Base-by-base conservation (phyloP, 2,888 invertebrate species). In the Cordilura impudica region DNA sequence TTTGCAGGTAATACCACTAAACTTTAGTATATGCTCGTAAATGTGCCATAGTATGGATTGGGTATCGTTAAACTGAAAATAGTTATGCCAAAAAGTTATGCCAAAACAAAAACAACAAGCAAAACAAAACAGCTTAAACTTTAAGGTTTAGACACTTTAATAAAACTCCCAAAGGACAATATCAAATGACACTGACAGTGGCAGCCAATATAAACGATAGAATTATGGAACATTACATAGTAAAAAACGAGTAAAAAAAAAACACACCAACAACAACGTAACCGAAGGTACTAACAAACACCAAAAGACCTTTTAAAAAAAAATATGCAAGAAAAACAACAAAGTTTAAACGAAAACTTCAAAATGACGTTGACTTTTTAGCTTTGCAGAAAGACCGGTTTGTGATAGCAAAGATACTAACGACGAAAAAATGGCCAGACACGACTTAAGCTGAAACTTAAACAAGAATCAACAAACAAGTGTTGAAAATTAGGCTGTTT, bases 101-200 rank as follows among this genome's bases (percentile, higher is more conserved):
- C 26, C 58, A 26, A 26, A 26, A 1, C 12, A 39, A 39, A 39
- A 39, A 12, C 12, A 4, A 39, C 12, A n/a, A n/a, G 1, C n/a
- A 3, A n/a, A 12, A n/a, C n/a, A n/a, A n/a, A n/a, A 39, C 35
- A n/a, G n/a, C 43, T 67, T 49, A 45, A 60, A 74, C 73, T 66
- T 67, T 51, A 67, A 67, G 67, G 31, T 78, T 70, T 65, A 74
- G 70, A 78, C 78, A 78, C 78, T 74, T 78, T 69, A 78, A 78
- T 74, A 78, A 74, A 78, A 74, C 70, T 78, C 78, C 74, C 78
- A 73, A 74, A 74, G 70, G 78, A 78, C 74, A 66, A 78, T 78
- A 78, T 78, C 74, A 70, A 78, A 74, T 74, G 78, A 74, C 69
- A 74, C 78, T 78, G 78, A 60, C 78, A 70, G 72, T 77, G 66